Conservation (phyloP, 2,113 vertebrate species). For the Dipodomys stephensi region DNA sequence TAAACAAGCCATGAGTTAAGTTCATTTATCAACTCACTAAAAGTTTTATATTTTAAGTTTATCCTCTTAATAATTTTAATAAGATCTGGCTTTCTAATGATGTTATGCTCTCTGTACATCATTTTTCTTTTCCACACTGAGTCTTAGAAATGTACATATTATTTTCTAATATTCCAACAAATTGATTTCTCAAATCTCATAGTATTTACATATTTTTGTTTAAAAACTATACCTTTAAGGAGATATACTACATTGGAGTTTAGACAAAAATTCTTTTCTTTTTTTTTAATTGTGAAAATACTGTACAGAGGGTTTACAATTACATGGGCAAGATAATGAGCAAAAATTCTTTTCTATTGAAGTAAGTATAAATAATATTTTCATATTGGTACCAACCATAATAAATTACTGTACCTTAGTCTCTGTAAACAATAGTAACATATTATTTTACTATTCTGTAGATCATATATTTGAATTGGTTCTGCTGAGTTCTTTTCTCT, state of each 20-base stretch:
- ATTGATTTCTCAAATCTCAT: neutral
- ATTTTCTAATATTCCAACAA: neutral
- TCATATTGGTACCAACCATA: no score
- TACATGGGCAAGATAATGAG: no score
- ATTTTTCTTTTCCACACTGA: neutral
- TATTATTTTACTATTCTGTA: neutral
- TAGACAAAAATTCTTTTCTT: no score
- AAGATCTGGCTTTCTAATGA: neutral
- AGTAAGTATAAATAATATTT: no score
- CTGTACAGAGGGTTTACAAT: no score
- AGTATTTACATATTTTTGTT: no score
- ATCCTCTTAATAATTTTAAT: neutral
- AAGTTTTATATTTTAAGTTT: neutral
- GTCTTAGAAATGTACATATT: neutral
- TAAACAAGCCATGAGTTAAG: no score
- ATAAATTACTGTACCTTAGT: neutral
- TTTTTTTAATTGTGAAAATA: no score
- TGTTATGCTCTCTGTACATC: neutral
- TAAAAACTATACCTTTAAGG: no score
- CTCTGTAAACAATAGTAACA: neutral
- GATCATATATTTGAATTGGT: neutral
- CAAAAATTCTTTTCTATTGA: no score
- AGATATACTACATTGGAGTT: no score
- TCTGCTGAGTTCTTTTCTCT: neutral
- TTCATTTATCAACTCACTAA: neutral